These are phyloP conservation scores for Poecilia picta DNA, from an alignment of 2,797 vertebrate species.

Conservation along the genomic window DNA sequence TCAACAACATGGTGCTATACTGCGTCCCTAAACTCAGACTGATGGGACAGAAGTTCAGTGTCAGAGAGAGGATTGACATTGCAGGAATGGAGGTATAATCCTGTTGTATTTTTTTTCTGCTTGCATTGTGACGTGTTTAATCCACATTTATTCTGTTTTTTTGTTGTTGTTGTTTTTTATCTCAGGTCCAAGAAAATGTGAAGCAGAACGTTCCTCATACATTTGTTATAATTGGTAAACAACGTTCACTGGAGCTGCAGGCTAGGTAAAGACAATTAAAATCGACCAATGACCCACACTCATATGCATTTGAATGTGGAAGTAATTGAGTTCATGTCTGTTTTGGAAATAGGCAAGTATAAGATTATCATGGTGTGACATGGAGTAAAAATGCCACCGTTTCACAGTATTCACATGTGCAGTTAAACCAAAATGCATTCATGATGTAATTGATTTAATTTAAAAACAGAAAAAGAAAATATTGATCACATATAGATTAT, in stretches of 20 bases:
- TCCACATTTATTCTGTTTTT: neutral
- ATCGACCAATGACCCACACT: neutral
- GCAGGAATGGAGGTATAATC: slow-evolving; percentile 90
- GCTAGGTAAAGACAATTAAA: slow-evolving; percentile 82
- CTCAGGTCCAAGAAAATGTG: slow-evolving; percentile 90
- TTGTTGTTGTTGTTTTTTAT: neutral
- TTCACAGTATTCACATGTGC: neutral
- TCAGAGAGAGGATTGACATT: slow-evolving; percentile 95
- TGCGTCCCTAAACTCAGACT: slow-evolving; percentile 95
- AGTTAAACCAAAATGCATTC: neutral
- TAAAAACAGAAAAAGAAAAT: neutral
- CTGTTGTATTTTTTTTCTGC: neutral
- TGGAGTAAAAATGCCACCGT: neutral
- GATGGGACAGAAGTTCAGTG: slow-evolving; percentile 97
- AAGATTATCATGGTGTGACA: neutral
- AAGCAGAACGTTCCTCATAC: slow-evolving; percentile 89
- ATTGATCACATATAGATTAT: neutral
- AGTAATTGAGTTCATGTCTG: neutral
- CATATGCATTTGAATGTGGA: neutral
- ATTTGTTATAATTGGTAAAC: slow-evolving; percentile 90
- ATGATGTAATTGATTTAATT: neutral
- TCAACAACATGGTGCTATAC: slow-evolving; percentile 98
- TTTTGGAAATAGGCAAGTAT: neutral
- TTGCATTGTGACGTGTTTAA: neutral
- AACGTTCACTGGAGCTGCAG: slow-evolving; percentile 92